Evolutionary conservation across 2,888 invertebrate genomes (phyloP).

Genomic region (Lissocephala sabroskyi): DNA sequence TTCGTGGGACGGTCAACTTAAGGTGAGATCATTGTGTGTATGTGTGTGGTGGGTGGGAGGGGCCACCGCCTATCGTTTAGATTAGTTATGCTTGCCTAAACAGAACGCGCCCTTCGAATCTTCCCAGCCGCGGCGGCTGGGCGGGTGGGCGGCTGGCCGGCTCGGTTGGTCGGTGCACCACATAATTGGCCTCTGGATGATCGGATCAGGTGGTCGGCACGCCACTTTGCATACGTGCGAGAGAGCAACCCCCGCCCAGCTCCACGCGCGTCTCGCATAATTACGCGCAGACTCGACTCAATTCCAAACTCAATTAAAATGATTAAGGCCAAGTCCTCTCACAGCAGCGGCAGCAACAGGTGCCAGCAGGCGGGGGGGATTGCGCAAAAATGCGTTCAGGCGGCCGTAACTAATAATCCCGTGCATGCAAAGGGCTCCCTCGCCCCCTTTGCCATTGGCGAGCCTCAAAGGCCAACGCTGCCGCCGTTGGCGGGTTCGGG

Average conservation of each 20-base stretch:
- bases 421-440: slow-evolving; percentile 47
- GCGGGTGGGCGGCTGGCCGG: slow-evolving; percentile 45
- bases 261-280: slow-evolving; percentile 59
- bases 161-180: slow-evolving; percentile 20
- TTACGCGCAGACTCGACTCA: slow-evolving; percentile 61
- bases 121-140: slow-evolving; percentile 40
- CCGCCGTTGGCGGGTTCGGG: neutral
- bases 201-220: slow-evolving; percentile 3
- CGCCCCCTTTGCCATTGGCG: slow-evolving; percentile 2
- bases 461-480: neutral
- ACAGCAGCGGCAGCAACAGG: neutral
- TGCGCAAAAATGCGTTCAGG: slow-evolving; percentile 59
- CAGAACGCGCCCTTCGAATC: slow-evolving; percentile 17
- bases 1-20: too few species aligned
- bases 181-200: slow-evolving; percentile 31
- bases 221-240: slow-evolving; percentile 41
- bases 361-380: neutral
- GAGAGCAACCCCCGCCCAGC: neutral
- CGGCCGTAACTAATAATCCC: slow-evolving; percentile 64
- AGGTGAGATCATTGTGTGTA: too few species aligned
- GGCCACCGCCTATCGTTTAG: slow-evolving; percentile 32
- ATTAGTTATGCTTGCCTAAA: slow-evolving; percentile 56
- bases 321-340: slow-evolving; percentile 34
- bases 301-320: slow-evolving; percentile 60
- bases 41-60: neutral